These are phyloP conservation scores for Atlantisia rogersi DNA, from an alignment of 2,113 vertebrate genomes.

Conservation along the genomic window DNA sequence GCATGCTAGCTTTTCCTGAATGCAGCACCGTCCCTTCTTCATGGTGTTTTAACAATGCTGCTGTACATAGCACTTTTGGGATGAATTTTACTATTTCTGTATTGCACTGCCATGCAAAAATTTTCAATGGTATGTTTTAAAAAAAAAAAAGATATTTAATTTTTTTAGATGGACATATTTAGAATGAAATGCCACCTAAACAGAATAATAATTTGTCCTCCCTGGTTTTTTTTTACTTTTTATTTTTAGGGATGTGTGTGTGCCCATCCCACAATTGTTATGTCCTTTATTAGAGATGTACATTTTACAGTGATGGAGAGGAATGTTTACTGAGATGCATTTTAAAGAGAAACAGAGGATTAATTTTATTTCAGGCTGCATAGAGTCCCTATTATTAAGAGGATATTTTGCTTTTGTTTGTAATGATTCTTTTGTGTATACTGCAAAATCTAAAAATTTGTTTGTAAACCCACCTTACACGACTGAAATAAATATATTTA, in stretches of 20 bases:
- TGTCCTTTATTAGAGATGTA: conserved; percentile 56
- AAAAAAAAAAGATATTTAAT: conserved; percentile 55
- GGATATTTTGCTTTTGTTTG: conserved; percentile 34
- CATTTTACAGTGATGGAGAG: conserved; percentile 51
- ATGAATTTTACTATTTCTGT: conserved; percentile 73
- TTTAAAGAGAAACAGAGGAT: conserved; percentile 48
- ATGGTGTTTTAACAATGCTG: conserved; percentile 58
- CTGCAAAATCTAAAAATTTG: conserved; percentile 21
- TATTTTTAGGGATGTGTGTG: conserved; percentile 1
- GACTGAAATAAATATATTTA: conserved; percentile 73
- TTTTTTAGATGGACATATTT: conserved; percentile 71
- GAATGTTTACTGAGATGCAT: conserved; percentile 50
- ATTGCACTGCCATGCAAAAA: conserved; percentile 79
- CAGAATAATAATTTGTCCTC: conserved; percentile 19
- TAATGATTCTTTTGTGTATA: conserved; percentile 49
- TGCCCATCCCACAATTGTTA: background rate
- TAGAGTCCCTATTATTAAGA: background rate
- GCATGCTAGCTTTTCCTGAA: conserved; percentile 3
- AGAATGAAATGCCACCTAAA: conserved; percentile 67
- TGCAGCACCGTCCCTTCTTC: background rate
- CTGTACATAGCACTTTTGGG: conserved; percentile 77
- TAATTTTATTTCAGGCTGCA: conserved; percentile 40
- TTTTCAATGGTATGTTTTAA: conserved; percentile 68
- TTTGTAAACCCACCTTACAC: conserved; percentile 56
- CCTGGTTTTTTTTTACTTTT: conserved; percentile 13